These are phyloP conservation scores for Pangasius macronema DNA, from an alignment of 2,797 vertebrate genomes.

Conservation along the genomic window DNA sequence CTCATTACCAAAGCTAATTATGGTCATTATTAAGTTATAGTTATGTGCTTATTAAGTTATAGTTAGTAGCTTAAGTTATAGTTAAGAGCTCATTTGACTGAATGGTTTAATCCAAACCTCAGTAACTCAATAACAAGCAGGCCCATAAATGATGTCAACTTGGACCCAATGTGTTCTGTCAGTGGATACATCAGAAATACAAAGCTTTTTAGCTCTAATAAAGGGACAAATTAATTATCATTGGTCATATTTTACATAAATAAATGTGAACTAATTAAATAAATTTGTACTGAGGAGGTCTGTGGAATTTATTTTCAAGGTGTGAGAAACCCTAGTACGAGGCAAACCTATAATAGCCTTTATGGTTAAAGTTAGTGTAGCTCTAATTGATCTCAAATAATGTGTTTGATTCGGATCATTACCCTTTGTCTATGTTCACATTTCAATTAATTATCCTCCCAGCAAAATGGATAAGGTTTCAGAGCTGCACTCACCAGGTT, in stretches of 20 bases:
- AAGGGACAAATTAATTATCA: background rate
- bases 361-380: background rate
- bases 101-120: background rate
- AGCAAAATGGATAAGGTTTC: conserved; percentile 18
- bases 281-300: background rate
- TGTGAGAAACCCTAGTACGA: background rate
- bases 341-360: too few relatives aligned
- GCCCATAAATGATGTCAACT: background rate
- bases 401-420: background rate
- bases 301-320: background rate
- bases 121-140: background rate
- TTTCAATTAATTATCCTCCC: background rate
- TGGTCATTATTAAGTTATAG: background rate
- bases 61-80: too few relatives aligned
- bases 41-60: too few relatives aligned
- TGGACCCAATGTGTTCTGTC: background rate
- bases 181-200: background rate
- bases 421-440: conserved; percentile 2
- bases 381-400: background rate
- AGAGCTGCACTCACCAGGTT: background rate
- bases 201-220: background rate
- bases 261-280: background rate
- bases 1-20: background rate
- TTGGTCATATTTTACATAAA: too few relatives aligned
- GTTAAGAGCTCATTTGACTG: background rate